Conservation (phyloP, 2,113 vertebrate species). For the Morone saxatilis region DNA sequence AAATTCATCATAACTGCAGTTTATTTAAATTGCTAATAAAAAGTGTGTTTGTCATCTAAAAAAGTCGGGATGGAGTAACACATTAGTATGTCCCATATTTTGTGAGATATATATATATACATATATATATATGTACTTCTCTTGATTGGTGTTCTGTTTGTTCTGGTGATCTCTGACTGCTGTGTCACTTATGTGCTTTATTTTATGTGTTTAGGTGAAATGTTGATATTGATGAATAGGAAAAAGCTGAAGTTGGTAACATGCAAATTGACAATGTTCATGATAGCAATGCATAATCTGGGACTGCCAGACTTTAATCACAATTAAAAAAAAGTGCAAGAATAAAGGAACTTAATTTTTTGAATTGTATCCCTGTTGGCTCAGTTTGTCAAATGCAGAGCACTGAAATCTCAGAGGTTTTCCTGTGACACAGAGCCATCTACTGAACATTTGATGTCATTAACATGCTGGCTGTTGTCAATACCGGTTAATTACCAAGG, state of each 20-base stretch:
- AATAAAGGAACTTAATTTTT: not conserved
- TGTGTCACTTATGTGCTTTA: not conserved
- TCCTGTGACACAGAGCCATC: constrained; percentile 58
- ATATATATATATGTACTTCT: not conserved
- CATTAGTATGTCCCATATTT: not conserved
- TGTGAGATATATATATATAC: not conserved
- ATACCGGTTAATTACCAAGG: constrained; percentile 1
- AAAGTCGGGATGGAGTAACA: not conserved
- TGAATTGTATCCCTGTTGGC: not conserved
- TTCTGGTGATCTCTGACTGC: not conserved
- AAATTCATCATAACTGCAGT: not conserved
- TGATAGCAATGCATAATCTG: not conserved
- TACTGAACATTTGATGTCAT: constrained; percentile 54
- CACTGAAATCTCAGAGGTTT: constrained; percentile 31
- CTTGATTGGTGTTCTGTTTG: not conserved
- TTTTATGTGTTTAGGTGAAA: not conserved
- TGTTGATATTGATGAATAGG: not conserved
- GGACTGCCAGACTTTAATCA: not conserved
- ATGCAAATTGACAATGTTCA: too few species aligned
- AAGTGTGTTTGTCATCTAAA: not conserved
- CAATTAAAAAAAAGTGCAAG: not conserved
- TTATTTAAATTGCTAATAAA: not conserved
- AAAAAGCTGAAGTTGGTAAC: not conserved
- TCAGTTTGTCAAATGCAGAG: not conserved
- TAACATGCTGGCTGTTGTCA: constrained; percentile 12